Percentiles rank a stretch among this genome's conserved stretches.
These are phyloP conservation scores for Pimpla rufipes DNA, from an alignment of 2,888 invertebrate genomes.

Conservation along the genomic window DNA sequence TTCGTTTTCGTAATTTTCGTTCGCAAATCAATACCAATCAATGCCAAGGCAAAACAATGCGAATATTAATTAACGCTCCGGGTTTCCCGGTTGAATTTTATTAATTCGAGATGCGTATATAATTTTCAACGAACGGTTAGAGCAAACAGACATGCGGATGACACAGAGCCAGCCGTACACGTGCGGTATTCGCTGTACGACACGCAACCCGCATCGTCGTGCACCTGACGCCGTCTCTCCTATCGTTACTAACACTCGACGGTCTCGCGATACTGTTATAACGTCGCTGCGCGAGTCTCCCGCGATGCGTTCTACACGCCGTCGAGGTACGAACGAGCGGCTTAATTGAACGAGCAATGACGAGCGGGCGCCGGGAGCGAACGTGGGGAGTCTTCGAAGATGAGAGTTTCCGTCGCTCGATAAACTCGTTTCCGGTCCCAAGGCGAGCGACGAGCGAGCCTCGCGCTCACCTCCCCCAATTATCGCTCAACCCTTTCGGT, in stretches of 20 bases:
- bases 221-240: slow-evolving; percentile 55
- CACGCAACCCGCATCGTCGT: neutral
- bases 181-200: slow-evolving; percentile 9
- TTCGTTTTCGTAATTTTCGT: too few species aligned
- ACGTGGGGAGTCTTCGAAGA: slow-evolving; percentile 53
- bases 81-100: too few species aligned
- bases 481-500: slow-evolving; percentile 29
- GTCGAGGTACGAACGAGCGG: slow-evolving; percentile 53
- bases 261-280: neutral
- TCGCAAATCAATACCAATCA: too few species aligned
- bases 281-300: slow-evolving; percentile 8
- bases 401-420: slow-evolving; percentile 67
- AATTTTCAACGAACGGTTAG: slow-evolving; percentile 48
- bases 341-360: slow-evolving; percentile 58
- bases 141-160: slow-evolving; percentile 22
- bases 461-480: slow-evolving; percentile 32
- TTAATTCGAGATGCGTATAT: too few species aligned
- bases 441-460: slow-evolving; percentile 19
- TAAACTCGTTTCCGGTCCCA: slow-evolving; percentile 67
- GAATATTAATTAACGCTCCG: too few species aligned
- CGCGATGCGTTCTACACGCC: slow-evolving; percentile 50
- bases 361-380: slow-evolving; percentile 37
- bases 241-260: slow-evolving; percentile 2
- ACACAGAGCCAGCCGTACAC: slow-evolving; percentile 26
- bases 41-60: too few species aligned